Evolutionary conservation across 2,888 invertebrate genomes (phyloP), one percentile per base, ranked within the genome.

Genomic region (Sphaerophoria taeniata): DNA sequence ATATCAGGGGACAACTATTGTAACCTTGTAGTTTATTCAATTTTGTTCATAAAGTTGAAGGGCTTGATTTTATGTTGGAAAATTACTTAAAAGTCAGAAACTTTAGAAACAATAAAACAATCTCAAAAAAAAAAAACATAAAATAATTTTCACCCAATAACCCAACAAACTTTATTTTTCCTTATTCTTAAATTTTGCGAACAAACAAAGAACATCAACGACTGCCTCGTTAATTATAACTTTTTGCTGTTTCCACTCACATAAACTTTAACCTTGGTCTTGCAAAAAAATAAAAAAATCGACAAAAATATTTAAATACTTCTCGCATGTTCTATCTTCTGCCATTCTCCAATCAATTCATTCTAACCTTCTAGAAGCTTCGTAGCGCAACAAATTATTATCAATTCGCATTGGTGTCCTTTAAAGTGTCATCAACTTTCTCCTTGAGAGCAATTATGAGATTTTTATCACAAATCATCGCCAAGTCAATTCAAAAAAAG

Each of bases 401-500:
- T 69, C 45, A 84, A 69, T 61, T 55, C 45, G 55, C 56, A 24
- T 43, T 36, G 24, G 24, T 69, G 84, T 84, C 84, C 84, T 84
- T 84, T 75, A 67, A 84, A 84, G 56, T 49, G 79, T 80, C 84
- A 80, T 84, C 34, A 69, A 72, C 75, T 84, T 79, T 84, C 80
- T 76, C 84, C 80, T 80, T 84, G 75, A 69, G 31, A 7, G n/a
- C 49, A 69, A 75, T 84, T 34, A 72, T 58, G 43, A 74, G 70
- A 83, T 74, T 45, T 56, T 72, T 61, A 24, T 43, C 47, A 61
- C 74, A 75, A 56, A 14, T n/a, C 24, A 53, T 39, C 47, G 53
- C 51, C 73, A 43, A 24, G 24, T 24, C 24, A 24, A 24, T 24
- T 24, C 24, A 24, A 24, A 24, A 51, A 49, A 31, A 55, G 47